phyloP scores from a whole-genome alignment of 2,797 vertebrate species.

The Bradypodion ventrale region DNA sequence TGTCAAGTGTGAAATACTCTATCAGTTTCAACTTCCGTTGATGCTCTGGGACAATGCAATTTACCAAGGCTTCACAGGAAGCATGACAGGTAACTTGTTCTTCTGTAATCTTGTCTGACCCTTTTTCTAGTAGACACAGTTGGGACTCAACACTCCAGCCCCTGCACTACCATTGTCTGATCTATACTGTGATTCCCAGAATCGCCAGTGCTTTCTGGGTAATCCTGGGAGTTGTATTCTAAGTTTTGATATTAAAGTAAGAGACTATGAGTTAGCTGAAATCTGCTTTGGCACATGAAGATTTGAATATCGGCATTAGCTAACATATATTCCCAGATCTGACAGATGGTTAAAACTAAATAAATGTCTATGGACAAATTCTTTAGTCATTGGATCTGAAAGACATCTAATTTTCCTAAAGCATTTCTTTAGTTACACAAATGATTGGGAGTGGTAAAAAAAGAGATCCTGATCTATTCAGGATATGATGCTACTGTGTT shows the following conservation, averaged over 20 bases:
- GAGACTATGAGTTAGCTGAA: neutral
- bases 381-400: neutral
- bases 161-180: too few relatives aligned
- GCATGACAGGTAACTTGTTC: too few relatives aligned
- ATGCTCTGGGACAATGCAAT: neutral
- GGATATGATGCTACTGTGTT: neutral
- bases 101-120: neutral
- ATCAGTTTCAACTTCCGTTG: too few relatives aligned
- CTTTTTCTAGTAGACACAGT: neutral
- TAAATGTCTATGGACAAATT: neutral
- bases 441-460: neutral
- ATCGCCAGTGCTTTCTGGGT: too few relatives aligned
- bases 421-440: neutral
- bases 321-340: neutral
- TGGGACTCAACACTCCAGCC: too few relatives aligned
- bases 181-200: too few relatives aligned
- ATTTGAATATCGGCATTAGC: neutral
- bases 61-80: neutral
- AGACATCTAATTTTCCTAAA: neutral
- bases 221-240: too few relatives aligned
- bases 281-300: neutral
- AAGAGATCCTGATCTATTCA: neutral
- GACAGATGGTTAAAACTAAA: neutral
- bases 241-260: neutral
- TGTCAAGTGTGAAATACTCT: too few relatives aligned